Evolutionary conservation across 2,113 vertebrate genomes (phyloP), one percentile per base, ranked within the genome.

Genomic region (Scartelaos histophorus): DNA sequence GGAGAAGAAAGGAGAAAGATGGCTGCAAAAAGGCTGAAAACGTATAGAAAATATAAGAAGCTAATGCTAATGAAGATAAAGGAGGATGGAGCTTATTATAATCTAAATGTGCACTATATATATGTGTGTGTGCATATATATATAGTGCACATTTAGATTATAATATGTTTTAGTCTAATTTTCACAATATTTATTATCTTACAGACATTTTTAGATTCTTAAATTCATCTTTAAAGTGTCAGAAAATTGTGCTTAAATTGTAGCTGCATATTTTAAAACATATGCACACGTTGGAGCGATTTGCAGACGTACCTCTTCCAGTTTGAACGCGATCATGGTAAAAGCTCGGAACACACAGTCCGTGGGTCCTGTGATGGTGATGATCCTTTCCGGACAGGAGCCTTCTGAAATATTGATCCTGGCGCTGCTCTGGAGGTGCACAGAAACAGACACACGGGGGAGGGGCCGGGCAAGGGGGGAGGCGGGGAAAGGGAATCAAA

Each of bases 391-490:
- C 0, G 96, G 96, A 84, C 96, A 97, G 38, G 95, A 96, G 0
- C 96, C 96, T 85, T 98, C 96, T 0, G 96, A 98, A 90, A 98
- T 97, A 89, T 97, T 97, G 88, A 97, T 95, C 85, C 96, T 94
- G 12, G 96, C 96, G 0, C 94, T 95, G 93, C 96, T 97, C 96
- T 97, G 93, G 81, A 79, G 81, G 24, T 71, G 81, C 65, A 53
- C 16, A 71, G 64, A 67, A 21, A 43, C 16, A 62, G 38, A 22
- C 56, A n/a, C 54, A 54, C 1, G 66, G 22, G 70, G 5, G 1
- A 13, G 10, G 60, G 45, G 43, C 21, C 56, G 22, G 69, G 46
- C 2, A 12, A n/a, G n/a, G 17, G 47, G 5, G 56, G 21, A 57
- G 56, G 57, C 22, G 29, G 58, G 58, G 58, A 25, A 15, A 19